Conservation (phyloP, 2,113 vertebrate species). For the Heterotis niloticus region DNA sequence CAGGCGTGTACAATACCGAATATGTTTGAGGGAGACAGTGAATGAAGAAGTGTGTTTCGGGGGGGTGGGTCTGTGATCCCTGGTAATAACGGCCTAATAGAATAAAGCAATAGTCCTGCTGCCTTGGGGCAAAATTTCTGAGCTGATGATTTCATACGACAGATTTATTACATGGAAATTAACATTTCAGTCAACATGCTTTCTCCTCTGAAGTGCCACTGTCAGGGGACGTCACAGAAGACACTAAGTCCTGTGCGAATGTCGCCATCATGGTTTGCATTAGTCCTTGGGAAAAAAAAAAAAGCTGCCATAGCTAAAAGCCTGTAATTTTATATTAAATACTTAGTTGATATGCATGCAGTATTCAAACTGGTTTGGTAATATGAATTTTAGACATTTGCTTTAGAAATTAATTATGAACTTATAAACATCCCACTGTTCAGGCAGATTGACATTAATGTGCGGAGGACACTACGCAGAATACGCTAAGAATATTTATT, state of each 20-base stretch:
- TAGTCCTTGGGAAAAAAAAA: not conserved
- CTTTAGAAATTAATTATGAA: slow-evolving; percentile 15
- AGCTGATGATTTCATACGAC: slow-evolving; percentile 66
- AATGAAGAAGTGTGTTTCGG: slow-evolving; percentile 36
- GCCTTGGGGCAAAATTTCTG: slow-evolving; percentile 62
- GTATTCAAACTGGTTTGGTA: not conserved
- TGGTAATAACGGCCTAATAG: slow-evolving; percentile 78
- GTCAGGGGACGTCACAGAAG: slow-evolving; percentile 45
- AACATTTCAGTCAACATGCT: slow-evolving; percentile 66
- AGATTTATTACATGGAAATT: slow-evolving; percentile 71
- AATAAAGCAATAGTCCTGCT: slow-evolving; percentile 71
- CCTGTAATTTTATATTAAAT: slow-evolving; percentile 28
- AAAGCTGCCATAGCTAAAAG: slow-evolving; percentile 14
- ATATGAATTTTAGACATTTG: not conserved
- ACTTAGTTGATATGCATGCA: slow-evolving; percentile 14
- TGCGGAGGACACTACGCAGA: not conserved
- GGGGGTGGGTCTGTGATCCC: slow-evolving; percentile 66
- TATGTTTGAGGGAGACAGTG: slow-evolving; percentile 66
- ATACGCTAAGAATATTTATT: slow-evolving; percentile 19
- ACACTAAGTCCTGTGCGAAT: slow-evolving; percentile 8
- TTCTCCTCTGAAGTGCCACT: slow-evolving; percentile 56
- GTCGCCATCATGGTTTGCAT: not conserved
- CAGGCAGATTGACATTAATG: slow-evolving; percentile 7
- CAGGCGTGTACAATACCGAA: slow-evolving; percentile 67
- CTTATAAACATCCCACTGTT: slow-evolving; percentile 15